Percentiles rank a stretch among this genome's conserved stretches.
Conservation (phyloP, 2,888 invertebrate species). For the Tetanocera ferruginea region DNA sequence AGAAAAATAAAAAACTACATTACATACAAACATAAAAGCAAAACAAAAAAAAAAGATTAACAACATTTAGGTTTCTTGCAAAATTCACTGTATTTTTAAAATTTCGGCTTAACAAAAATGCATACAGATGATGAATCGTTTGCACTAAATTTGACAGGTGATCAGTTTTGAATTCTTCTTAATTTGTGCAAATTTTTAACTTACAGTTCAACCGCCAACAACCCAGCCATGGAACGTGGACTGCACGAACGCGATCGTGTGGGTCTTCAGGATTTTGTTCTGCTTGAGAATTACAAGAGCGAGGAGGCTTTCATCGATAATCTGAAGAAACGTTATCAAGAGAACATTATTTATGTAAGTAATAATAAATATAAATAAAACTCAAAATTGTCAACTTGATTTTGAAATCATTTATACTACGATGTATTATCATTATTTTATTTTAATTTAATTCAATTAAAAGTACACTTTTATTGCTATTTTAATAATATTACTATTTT, state of each 20-base stretch:
- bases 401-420: not conserved
- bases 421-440: not conserved
- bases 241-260: conserved; percentile 87
- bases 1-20: not conserved
- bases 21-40: not conserved
- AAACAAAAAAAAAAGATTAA: not conserved
- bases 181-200: conserved; percentile 5
- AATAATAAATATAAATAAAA: not conserved
- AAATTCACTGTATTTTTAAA: not conserved
- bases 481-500: not conserved
- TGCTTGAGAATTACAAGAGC: conserved; percentile 87
- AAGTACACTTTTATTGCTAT: too few species aligned
- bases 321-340: conserved; percentile 85
- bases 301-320: conserved; percentile 89
- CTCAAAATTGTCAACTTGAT: conserved; percentile 3
- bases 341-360: conserved; percentile 93
- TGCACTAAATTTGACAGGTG: not conserved
- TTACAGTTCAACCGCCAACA: conserved; percentile 52
- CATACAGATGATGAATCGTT: not conserved
- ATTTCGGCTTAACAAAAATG: not conserved
- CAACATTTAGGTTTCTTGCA: not conserved
- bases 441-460: too few species aligned
- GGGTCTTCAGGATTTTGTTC: conserved; percentile 92
- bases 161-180: not conserved
- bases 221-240: conserved; percentile 80